Percentiles rank a stretch among this genome's conserved stretches.
Conservation (phyloP, 92 coral and sea anemone species). For the Palythoa grandiflora region DNA sequence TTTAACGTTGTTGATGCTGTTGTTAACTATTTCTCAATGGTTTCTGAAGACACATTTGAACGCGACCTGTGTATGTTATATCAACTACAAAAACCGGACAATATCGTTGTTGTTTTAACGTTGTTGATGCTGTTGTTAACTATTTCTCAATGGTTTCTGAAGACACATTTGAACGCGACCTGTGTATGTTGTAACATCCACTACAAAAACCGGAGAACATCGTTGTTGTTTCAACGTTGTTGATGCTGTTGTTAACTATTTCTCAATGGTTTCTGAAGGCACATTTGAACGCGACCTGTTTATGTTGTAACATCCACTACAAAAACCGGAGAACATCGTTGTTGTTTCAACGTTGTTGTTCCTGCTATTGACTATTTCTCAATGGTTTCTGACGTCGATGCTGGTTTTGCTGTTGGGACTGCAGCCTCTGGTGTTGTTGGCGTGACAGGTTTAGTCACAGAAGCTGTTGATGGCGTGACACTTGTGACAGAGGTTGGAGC, state of each 20-base stretch:
- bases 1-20: no score
- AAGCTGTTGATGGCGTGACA: neutral
- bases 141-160: conserved; percentile 24
- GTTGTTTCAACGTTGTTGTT: neutral
- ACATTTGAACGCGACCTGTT: neutral
- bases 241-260: neutral
- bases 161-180: neutral
- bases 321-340: neutral
- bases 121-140: neutral
- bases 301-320: neutral
- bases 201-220: neutral
- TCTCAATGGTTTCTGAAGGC: conserved; percentile 5
- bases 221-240: neutral
- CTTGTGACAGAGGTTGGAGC: conserved; percentile 7
- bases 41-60: neutral
- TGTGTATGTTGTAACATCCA: neutral
- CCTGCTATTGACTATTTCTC: neutral
- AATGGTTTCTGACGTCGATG: conserved; percentile 10
- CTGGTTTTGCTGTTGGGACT: neutral
- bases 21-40: conserved; percentile 4
- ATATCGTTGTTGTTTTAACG: neutral
- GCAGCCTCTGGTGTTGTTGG: conserved; percentile 4
- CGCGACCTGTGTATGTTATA: neutral
- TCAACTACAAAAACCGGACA: neutral
- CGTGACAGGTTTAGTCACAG: conserved; percentile 15